Base-by-base conservation (phyloP, 2,888 invertebrate species). In the Tricholauxania praeusta region DNA sequence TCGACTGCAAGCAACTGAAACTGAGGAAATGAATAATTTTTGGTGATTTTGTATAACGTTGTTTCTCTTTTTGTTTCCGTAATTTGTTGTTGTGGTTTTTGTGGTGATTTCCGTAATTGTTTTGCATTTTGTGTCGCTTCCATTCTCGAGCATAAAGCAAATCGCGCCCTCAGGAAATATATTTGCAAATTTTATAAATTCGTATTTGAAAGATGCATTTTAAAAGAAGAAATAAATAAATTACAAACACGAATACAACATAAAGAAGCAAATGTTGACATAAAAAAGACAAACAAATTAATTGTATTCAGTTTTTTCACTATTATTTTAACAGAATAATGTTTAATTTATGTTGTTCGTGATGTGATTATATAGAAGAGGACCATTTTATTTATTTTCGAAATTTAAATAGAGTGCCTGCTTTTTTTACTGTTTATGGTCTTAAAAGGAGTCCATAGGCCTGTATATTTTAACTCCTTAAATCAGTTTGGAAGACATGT, bases 121-220 rank as follows among this genome's bases (percentile, higher is more conserved):
- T 64, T 64, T 64, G 22, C 49, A 22, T 64, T 39, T n/a, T 64
- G 64, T 64, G 64, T 64, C 64, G 51, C 51, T 64, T 49, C 64
- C 49, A 64, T 48, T 64, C 51, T 12, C 47, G 39, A 39, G 10
- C 39, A 39, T 39, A 39, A 64, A 15, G 48, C 17, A 47, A 64
- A 64, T 22, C n/a, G 64, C 64, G 49, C 64, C 49, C 48, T 22
- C 64, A 49, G 64, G 47, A 49, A 10, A 47, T 64, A 49, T n/a
- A 49, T 64, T 64, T 64, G 22, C 51, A 28, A 64, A 64, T 64
- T 64, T 64, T 47, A 39, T 47, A 62, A 28, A 57, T 28, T 28
- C 15, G 12, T 57, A 57, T 28, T 28, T 19, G 12, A 7, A 22
- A 57, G 22, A 57, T 57, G 57, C 28, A 57, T 57, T 57, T 57